Evolutionary conservation across 2,888 invertebrate species (phyloP).

Genomic region (Acheta domesticus): DNA sequence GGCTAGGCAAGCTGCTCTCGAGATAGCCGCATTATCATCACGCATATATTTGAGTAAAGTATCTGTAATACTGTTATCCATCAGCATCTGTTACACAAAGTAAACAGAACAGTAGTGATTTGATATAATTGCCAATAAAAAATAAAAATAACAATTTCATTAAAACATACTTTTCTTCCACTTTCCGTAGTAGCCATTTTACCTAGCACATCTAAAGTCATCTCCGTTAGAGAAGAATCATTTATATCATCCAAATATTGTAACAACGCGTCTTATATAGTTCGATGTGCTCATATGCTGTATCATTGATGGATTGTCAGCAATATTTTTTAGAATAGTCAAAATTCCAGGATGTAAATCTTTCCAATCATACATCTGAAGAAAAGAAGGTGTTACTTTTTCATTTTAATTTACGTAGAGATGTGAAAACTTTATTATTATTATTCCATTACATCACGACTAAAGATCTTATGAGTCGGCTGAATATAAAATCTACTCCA

Average conservation of each 20-base stretch:
- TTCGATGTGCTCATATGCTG: background rate
- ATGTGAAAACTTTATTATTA: too few species aligned
- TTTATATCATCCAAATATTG: slow-evolving; percentile 6
- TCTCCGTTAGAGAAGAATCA: background rate
- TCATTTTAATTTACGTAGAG: too few species aligned
- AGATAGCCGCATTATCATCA: background rate
- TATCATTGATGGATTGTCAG: background rate
- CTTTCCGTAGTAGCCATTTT: slow-evolving; percentile 19
- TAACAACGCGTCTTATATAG: background rate
- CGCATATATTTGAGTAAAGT: background rate
- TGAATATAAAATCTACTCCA: too few species aligned
- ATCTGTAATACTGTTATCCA: background rate
- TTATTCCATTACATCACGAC: too few species aligned
- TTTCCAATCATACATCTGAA: slow-evolving; percentile 24
- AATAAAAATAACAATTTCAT: background rate
- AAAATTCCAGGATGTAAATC: slow-evolving; percentile 20
- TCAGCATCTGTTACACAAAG: background rate
- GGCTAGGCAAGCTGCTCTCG: background rate
- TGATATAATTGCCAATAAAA: background rate
- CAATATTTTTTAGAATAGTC: background rate
- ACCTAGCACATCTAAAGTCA: background rate
- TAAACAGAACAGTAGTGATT: background rate
- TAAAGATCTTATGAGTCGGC: too few species aligned
- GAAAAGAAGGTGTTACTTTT: background rate
- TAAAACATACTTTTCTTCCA: slow-evolving; percentile 5